These are phyloP conservation scores for Altica lythri DNA, from an alignment of 2,888 invertebrate genomes.

Conservation along the genomic window DNA sequence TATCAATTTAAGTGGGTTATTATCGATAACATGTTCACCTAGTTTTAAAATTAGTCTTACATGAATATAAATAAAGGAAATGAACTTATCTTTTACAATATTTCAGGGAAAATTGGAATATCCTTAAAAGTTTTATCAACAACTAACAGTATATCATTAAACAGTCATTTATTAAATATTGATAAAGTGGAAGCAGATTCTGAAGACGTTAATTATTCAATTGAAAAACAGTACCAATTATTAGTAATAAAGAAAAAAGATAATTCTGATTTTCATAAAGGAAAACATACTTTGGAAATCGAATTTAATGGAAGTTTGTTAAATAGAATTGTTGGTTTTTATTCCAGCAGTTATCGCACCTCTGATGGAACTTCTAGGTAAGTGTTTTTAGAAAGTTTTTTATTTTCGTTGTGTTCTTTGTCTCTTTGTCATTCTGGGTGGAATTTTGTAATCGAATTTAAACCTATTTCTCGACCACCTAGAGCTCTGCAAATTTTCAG, in stretches of 20 bases:
- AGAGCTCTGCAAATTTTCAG: no score
- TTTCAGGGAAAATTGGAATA: constrained; percentile 57
- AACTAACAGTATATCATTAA: constrained; percentile 62
- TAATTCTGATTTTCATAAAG: constrained; percentile 35
- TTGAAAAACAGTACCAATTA: constrained; percentile 43
- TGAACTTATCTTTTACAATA: no score
- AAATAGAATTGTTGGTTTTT: constrained; percentile 73
- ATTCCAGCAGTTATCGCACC: constrained; percentile 71
- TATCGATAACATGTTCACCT: no score
- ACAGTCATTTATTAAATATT: constrained; percentile 65
- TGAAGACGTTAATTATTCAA: constrained; percentile 35
- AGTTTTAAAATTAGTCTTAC: background rate
- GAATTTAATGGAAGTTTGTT: constrained; percentile 69
- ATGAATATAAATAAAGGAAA: no score
- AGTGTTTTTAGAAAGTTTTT: no score
- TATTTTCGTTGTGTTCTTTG: no score
- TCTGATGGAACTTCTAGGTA: no score
- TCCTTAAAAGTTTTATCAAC: constrained; percentile 55
- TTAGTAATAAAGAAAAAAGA: constrained; percentile 44
- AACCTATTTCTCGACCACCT: no score
- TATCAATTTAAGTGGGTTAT: no score
- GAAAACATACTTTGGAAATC: constrained; percentile 62
- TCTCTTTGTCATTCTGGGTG: no score
- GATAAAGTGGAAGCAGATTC: constrained; percentile 52
- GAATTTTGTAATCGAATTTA: no score